Percentiles rank a stretch among this genome's conserved stretches.
These are phyloP conservation scores for Phalacrocorax aristotelis DNA, from an alignment of 2,113 vertebrate species.

Conservation along the genomic window DNA sequence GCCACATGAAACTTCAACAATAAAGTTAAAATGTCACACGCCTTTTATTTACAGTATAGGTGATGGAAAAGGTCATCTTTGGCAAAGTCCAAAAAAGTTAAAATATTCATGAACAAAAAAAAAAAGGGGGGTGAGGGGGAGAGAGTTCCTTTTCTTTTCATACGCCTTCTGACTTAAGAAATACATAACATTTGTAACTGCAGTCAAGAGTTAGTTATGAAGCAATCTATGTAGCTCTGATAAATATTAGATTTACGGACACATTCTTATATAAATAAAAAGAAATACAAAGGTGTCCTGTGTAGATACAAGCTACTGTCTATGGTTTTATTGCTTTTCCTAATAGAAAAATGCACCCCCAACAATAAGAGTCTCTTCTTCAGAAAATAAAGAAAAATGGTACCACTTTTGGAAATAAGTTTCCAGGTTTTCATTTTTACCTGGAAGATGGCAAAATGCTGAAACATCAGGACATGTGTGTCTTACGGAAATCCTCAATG, in stretches of 20 bases:
- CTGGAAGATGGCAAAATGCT: neutral
- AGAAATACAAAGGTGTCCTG: neutral
- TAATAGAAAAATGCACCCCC: neutral
- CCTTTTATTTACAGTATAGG: neutral
- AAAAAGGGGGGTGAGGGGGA: accelerated
- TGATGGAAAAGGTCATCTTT: neutral
- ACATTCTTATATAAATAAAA: neutral
- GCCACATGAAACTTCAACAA: neutral
- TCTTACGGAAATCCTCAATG: neutral
- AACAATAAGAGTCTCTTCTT: neutral
- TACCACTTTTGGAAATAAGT: neutral
- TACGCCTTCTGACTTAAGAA: neutral
- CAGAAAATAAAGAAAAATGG: neutral
- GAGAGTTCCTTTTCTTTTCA: neutral
- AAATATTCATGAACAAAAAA: neutral
- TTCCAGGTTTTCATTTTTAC: neutral
- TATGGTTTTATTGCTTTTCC: neutral
- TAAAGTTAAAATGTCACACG: neutral
- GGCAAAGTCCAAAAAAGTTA: neutral
- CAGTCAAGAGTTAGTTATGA: neutral
- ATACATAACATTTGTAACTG: neutral
- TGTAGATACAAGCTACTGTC: neutral
- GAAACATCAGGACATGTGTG: neutral
- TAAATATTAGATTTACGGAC: neutral
- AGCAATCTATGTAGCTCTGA: neutral